phyloP scores from a whole-genome alignment of 2,797 vertebrate genomes.

The Novumbra hubbsi region DNA sequence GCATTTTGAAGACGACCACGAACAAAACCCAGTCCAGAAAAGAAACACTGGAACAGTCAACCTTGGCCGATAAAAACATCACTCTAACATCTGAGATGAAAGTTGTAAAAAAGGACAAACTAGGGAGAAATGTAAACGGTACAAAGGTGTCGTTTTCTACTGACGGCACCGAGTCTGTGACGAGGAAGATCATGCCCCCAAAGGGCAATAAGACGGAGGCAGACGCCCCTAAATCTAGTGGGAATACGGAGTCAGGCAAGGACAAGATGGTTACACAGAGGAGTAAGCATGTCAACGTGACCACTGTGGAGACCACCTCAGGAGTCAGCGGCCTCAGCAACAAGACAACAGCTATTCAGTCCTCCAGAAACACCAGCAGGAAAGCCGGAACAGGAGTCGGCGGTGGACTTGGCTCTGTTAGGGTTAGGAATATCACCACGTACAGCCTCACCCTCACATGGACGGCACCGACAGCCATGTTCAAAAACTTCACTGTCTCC shows the following conservation, averaged over 20 bases:
- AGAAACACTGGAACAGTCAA: conserved; percentile 47
- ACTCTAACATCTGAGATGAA: conserved; percentile 46
- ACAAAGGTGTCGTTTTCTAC: conserved; percentile 23
- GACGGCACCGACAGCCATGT: conserved; percentile 77
- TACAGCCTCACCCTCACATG: conserved; percentile 80
- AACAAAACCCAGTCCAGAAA: conserved; percentile 56
- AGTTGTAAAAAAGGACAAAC: conserved; percentile 45
- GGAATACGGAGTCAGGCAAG: conserved; percentile 17
- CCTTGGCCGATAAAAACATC: conserved; percentile 49
- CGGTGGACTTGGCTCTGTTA: conserved; percentile 64
- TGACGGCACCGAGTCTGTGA: conserved; percentile 41
- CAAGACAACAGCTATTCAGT: conserved; percentile 43
- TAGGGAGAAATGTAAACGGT: conserved; percentile 26
- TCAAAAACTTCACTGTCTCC: conserved; percentile 81
- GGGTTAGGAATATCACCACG: conserved; percentile 77
- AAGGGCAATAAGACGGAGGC: not conserved
- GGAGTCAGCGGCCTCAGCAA: conserved; percentile 29
- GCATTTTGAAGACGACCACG: conserved; percentile 37
- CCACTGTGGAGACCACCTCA: conserved; percentile 18
- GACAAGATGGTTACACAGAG: conserved; percentile 29
- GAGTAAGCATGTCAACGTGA: conserved; percentile 56
- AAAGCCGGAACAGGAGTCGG: conserved; percentile 43
- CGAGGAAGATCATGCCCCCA: not conserved
- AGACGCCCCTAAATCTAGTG: not conserved
- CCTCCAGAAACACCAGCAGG: conserved; percentile 27